Conservation (phyloP, 2,888 invertebrate species). For the Zonitis immaculata region DNA sequence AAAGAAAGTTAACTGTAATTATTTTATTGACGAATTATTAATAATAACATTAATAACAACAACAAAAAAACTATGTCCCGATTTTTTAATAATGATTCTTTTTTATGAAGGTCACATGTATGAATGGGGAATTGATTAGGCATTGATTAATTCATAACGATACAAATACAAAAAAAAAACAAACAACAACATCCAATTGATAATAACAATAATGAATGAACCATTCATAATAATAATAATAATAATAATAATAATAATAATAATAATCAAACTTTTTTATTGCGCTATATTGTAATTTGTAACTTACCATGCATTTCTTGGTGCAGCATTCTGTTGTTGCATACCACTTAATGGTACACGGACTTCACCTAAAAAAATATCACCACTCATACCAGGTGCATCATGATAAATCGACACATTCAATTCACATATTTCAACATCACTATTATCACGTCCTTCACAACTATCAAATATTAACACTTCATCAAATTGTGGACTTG, state of each 20-base stretch:
- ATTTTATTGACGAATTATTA: no score
- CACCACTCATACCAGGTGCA: conserved; percentile 68
- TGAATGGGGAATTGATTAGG: conserved; percentile 1
- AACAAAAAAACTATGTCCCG: no score
- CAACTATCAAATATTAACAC: conserved; percentile 70
- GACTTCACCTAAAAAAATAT: conserved; percentile 86
- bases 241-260: no score
- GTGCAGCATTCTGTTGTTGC: conserved; percentile 57
- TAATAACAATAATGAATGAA: not conserved
- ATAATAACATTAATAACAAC: no score
- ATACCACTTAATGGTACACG: conserved; percentile 71
- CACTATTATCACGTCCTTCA: conserved; percentile 48
- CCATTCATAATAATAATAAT: no score
- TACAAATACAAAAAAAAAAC: not conserved
- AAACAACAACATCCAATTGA: not conserved
- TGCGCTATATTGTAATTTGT: no score
- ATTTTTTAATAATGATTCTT: no score
- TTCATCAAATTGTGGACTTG: conserved; percentile 85
- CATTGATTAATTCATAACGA: not conserved
- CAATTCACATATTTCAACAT: conserved; percentile 73
- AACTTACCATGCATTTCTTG: conserved; percentile 72
- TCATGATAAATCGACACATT: conserved; percentile 85
- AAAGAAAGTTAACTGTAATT: no score
- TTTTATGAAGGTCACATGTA: not conserved
- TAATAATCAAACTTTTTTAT: no score